Evolutionary conservation across 2,888 invertebrate species (phyloP), one percentile per base, ranked within the genome.

Genomic region (Drosophila limbata): DNA sequence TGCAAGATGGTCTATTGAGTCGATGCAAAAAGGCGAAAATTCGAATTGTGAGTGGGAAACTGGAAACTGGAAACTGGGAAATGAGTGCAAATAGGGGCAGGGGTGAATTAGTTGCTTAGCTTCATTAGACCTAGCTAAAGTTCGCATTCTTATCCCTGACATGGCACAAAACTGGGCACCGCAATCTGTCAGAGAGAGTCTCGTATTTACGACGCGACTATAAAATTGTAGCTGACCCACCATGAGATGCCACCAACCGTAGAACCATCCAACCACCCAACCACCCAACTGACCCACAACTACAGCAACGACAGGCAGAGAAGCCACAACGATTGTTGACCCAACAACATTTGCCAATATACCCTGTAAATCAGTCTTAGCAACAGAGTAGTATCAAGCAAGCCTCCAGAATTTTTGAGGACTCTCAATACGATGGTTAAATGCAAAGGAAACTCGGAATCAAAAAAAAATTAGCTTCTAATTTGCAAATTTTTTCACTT

Each of bases 91-190:
- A 5, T 25, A 31, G 28, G 8, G 8, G 0, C 8, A 28, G 28
- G 17, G 11, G n/a, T n/a, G 15, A 10, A 39, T 13, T 9, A 25
- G 8, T 15, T 55, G 45, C 44, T 72, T 42, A 19, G 72, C 42
- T 53, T 57, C 73, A 73, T 76, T 76, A 63, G 68, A 31, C 45
- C 6, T 25, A 1, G 63, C 35, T 21, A 51, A 59, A 51, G 64
- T 47, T 40, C 37, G 21, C 48, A 40, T 33, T 51, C 69, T 63
- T 83, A 85, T 83, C 79, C 82, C 86, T 83, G 82, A 83, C 81
- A 64, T 39, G 67, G 84, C 81, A 81, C 62, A 77, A 76, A 62
- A 40, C 37, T 53, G 28, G 47, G 59, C 40, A 44, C 60, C 75
- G 61, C 72, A 69, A 72, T 69, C 75, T 76, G 64, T 73, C 63